Conservation (phyloP, 92 coral and sea anemone genomes). For the Parazoanthus atlanticus region DNA sequence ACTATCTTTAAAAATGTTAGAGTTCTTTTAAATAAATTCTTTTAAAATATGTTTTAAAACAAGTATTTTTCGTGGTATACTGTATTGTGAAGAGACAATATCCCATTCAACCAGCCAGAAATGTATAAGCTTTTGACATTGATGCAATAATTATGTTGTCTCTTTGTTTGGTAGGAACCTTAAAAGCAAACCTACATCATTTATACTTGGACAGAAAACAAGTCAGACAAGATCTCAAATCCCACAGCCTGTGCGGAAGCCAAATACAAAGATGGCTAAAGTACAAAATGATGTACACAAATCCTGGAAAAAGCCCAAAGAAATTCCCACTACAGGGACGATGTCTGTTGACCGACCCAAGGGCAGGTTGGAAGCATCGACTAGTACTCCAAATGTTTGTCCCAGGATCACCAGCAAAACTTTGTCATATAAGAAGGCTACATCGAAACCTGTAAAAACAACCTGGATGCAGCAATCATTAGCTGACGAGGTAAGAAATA, state of each 20-base stretch:
- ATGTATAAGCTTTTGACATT: not conserved
- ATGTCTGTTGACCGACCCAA: constrained; percentile 33
- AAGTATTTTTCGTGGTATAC: not conserved
- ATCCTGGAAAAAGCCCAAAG: constrained; percentile 13
- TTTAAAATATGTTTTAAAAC: not conserved
- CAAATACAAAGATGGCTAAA: not conserved
- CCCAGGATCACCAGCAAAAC: constrained; percentile 15
- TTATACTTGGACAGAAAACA: not conserved
- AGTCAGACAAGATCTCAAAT: constrained; percentile 26
- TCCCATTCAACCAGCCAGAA: not conserved
- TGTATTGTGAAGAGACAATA: not conserved
- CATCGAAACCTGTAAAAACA: constrained; percentile 22
- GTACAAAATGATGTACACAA: not conserved
- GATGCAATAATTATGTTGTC: not conserved
- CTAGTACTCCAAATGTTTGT: constrained; percentile 22
- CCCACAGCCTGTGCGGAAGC: constrained; percentile 25
- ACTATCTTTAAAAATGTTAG: no score
- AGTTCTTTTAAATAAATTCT: no score
- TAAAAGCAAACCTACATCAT: not conserved
- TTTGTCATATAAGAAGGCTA: constrained; percentile 27
- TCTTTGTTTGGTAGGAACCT: not conserved
- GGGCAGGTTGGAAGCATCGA: not conserved
- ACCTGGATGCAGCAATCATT: constrained; percentile 22
- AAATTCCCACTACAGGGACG: not conserved
- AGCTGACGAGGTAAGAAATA: constrained; percentile 33